Base-by-base conservation (phyloP, 1,140 invertebrate genomes). In the Penaeus japonicus region DNA sequence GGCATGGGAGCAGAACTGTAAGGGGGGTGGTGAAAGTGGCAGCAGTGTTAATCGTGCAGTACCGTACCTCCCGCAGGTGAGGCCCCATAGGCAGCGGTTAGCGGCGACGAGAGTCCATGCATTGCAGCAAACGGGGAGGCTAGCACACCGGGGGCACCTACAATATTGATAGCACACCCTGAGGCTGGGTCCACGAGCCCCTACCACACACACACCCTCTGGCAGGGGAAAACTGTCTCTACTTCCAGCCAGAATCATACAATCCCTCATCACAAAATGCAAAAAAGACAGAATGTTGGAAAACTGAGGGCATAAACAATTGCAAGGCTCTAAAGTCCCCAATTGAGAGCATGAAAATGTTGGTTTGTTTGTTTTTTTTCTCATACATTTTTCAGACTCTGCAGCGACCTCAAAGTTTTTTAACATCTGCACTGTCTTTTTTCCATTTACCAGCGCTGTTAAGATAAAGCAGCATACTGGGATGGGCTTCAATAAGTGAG, bases 101-200 rank as follows among this genome's bases (percentile, higher is more conserved):
- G 94, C 90, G 94, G 96, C 90, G 94, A 95, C 90, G 94, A 95
- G 90, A 95, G 93, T 90, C 94, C 96, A 92, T 94, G 96, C 94
- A 95, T 94, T 91, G 94, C 94, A 91, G 93, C 96, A 92, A 97
- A 97, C 65, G 97, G 96, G 83, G 96, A 96, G 81, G 96, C 95
- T 92, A 98, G 93, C 75, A 97, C 96, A 91, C 96, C 96, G 70
- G 96, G 95, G 91, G 95, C 94, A 92, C 96, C 96, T 94, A 94
- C 90, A 92, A 89, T 89, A 85, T 89, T 85, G 84, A 89, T 89
- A 89, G 89, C 89, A 89, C 89, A 89, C 89, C 88, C 89, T 91
- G 84, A 89, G 89, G 84, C 89, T 85, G 82, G 80, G 70, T 85
- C 70, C 89, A 85, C 79, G 77, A 80, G 79, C 84, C 84, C 84